A percentile compares a stretch with the other conserved stretches of the same genome.
phyloP scores from a whole-genome alignment of 2,113 vertebrate genomes.

The Nothoprocta perdicaria region DNA sequence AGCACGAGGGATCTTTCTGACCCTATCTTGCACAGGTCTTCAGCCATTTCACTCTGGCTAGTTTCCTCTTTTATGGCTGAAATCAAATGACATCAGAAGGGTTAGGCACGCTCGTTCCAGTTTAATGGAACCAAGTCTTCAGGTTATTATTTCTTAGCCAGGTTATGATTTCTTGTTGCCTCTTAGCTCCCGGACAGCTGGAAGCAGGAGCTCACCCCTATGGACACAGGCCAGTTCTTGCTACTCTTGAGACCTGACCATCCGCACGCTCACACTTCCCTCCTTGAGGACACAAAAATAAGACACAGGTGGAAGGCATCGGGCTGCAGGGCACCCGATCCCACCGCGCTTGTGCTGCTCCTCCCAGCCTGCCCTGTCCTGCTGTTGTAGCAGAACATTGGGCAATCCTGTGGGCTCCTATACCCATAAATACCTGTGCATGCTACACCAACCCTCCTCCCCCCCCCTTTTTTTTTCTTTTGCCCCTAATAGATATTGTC shows the following conservation, averaged over 20 bases:
- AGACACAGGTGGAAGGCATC: neutral
- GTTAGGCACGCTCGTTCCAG: constrained; percentile 64
- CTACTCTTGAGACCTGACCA: neutral
- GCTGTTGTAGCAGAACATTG: neutral
- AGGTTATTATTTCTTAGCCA: constrained; percentile 36
- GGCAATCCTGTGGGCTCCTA: neutral
- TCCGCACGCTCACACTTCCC: neutral
- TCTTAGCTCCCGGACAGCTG: neutral
- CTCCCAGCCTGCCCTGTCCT: accelerated
- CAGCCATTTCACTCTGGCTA: constrained; percentile 96
- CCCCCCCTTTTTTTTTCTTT: neutral
- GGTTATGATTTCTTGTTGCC: constrained; percentile 9
- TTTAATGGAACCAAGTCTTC: constrained; percentile 59
- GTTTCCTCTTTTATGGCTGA: constrained; percentile 98
- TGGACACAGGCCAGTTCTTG: neutral
- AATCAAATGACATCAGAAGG: constrained; percentile 88
- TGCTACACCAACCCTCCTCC: neutral
- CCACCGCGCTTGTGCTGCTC: neutral
- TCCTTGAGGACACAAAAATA: neutral
- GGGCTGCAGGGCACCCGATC: neutral
- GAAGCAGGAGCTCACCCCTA: neutral
- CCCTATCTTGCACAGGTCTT: constrained; percentile 96
- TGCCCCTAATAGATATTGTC: neutral
- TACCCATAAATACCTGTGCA: neutral
- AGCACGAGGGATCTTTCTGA: constrained; percentile 97